Percentiles rank a stretch among this genome's conserved stretches.
Evolutionary conservation across 2,797 vertebrate genomes (phyloP).

Genomic region (Parauchenoglanis ngamensis): DNA sequence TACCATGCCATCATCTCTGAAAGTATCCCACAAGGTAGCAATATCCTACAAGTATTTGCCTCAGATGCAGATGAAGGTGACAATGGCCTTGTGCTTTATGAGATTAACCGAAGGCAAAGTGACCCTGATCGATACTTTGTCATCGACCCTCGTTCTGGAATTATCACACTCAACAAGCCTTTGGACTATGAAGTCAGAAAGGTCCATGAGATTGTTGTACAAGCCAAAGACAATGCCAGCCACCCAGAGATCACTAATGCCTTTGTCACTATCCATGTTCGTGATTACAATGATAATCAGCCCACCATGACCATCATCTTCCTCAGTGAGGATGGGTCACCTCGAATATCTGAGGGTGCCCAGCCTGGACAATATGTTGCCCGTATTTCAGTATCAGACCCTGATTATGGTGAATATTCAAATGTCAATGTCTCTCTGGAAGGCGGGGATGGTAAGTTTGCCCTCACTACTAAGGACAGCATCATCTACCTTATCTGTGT

Average conservation of each 20-base stretch:
- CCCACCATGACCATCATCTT: constrained; percentile 99
- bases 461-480: constrained; percentile 95
- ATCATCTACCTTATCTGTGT: constrained; percentile 98
- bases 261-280: constrained; percentile 94
- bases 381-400: constrained; percentile 95
- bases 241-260: constrained; percentile 94
- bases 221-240: constrained; percentile 89
- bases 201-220: constrained; percentile 94
- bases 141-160: constrained; percentile 86
- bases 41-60: constrained; percentile 90
- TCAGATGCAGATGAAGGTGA: constrained; percentile 89
- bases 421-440: constrained; percentile 96
- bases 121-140: constrained; percentile 92
- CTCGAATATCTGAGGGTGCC: constrained; percentile 92
- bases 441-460: constrained; percentile 96
- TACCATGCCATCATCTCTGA: constrained; percentile 94
- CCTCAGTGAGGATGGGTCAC: constrained; percentile 94
- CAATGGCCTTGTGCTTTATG: constrained; percentile 92
- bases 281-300: constrained; percentile 97
- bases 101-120: constrained; percentile 95
- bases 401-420: constrained; percentile 94
- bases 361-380: constrained; percentile 96
- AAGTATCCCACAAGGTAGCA: constrained; percentile 89
- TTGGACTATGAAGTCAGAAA: constrained; percentile 92
- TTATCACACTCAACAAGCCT: constrained; percentile 89